Base-by-base conservation (phyloP, 2,797 vertebrate species). In the Crypturellus tataupa region DNA sequence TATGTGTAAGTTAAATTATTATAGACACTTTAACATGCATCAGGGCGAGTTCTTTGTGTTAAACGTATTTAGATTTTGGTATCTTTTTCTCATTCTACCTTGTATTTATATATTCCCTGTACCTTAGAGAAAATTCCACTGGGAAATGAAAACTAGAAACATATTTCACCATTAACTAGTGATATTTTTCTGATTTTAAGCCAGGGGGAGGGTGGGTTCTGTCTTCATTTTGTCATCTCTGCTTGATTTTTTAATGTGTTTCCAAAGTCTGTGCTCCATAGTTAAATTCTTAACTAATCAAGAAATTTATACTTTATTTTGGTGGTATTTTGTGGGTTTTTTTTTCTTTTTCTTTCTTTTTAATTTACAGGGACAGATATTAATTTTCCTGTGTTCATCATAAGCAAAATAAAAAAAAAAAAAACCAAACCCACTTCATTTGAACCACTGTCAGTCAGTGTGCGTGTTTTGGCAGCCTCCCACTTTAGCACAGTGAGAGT, bases 1-100 rank as follows among this genome's bases (percentile, higher is more conserved):
- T 83, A 79, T 95, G 84, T 92, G 69, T 92, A 90, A 93, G 59
- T 89, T 80, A 87, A 94, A 89, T 87, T 81, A 89, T 76, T 53
- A 40, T 83, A 75, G 80, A 67, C n/a, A 68, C 31, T 76, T 80
- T 92, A 85, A 51, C 67, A 70, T 72, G 62, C 81, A 87, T 93
- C 73, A 81, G 69, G 77, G 79, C 63, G 67, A 89, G 51, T 58
- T 87, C 67, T 90, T 89, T 89, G 35, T 64, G 90, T 79, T 83
- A 83, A 40, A 72, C 9, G 25, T 59, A 87, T 94, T 87, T 94
- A 51, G 53, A 37, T 91, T 91, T 90, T 92, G 85, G 58, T 42
- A 63, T 90, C 55, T 82, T 87, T 2, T 46, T 95, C 37, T 80
- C n/a, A 47, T 89, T 90, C 37, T 6, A 53, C 23, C 47, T 83